Evolutionary conservation across 2,888 invertebrate genomes (phyloP).

Genomic region (Palloptera scutellata): DNA sequence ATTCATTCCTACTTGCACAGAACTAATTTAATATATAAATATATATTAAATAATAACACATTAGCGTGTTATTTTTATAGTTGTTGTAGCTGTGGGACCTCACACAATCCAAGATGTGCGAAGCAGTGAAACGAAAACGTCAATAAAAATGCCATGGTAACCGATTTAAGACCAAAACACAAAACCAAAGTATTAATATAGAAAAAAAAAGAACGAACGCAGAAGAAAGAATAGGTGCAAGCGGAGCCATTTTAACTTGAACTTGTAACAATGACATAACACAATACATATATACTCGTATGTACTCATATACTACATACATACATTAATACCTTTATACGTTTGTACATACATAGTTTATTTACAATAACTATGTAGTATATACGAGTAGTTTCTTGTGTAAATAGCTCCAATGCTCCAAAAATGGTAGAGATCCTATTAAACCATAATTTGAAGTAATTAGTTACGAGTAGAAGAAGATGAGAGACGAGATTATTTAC

Average conservation of each 20-base stretch:
- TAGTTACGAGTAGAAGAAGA: no score
- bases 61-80: no score
- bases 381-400: neutral
- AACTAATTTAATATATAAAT: no score
- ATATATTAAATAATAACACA: no score
- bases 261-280: constrained; percentile 13
- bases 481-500: no score
- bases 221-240: constrained; percentile 23
- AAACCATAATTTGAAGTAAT: no score
- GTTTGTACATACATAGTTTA: neutral
- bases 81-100: no score
- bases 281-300: neutral
- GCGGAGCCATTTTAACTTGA: constrained; percentile 7
- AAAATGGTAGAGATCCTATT: no score
- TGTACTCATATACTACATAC: neutral
- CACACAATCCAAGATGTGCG: no score
- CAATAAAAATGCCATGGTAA: constrained; percentile 52
- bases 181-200: constrained; percentile 41
- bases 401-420: no score
- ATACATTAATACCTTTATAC: constrained; percentile 7
- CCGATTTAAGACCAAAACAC: constrained; percentile 40
- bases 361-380: neutral
- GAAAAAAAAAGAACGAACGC: constrained; percentile 31
- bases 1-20: no score
- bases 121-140: constrained; percentile 40